Conservation (phyloP, 2,797 vertebrate species). For the Siniperca undulata region DNA sequence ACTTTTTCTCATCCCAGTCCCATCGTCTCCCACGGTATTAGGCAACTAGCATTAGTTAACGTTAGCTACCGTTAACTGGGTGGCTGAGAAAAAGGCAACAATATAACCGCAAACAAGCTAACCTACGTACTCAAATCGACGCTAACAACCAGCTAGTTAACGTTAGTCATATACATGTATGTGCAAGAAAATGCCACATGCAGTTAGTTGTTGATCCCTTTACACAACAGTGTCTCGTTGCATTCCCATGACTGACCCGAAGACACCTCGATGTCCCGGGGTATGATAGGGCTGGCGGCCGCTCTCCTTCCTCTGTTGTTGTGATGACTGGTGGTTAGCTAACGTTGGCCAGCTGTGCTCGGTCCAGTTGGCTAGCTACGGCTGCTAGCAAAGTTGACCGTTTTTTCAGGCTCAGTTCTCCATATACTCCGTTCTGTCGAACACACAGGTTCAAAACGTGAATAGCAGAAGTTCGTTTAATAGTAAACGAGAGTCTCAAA, state of each 20-base stretch:
- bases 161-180: background rate
- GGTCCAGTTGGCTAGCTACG: slow-evolving; percentile 74
- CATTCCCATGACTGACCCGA: slow-evolving; percentile 75
- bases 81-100: slow-evolving; percentile 41
- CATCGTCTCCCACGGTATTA: slow-evolving; percentile 58
- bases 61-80: slow-evolving; percentile 44
- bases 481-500: slow-evolving; percentile 45
- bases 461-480: slow-evolving; percentile 43
- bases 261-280: slow-evolving; percentile 83
- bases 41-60: slow-evolving; percentile 51
- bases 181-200: background rate
- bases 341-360: slow-evolving; percentile 79
- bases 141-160: background rate
- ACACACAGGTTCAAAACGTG: slow-evolving; percentile 30
- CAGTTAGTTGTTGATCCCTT: slow-evolving; percentile 10
- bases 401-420: slow-evolving; percentile 67
- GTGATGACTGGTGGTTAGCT: slow-evolving; percentile 75
- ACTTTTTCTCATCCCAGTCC: slow-evolving; percentile 71
- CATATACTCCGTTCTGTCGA: slow-evolving; percentile 58
- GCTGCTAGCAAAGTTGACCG: slow-evolving; percentile 78
- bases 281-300: slow-evolving; percentile 61
- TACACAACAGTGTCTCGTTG: slow-evolving; percentile 1
- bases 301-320: slow-evolving; percentile 79
- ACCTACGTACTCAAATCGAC: slow-evolving; percentile 21
- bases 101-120: slow-evolving; percentile 33